These are phyloP conservation scores for Cenopis cana DNA, from an alignment of 2,888 invertebrate species.

Conservation along the genomic window DNA sequence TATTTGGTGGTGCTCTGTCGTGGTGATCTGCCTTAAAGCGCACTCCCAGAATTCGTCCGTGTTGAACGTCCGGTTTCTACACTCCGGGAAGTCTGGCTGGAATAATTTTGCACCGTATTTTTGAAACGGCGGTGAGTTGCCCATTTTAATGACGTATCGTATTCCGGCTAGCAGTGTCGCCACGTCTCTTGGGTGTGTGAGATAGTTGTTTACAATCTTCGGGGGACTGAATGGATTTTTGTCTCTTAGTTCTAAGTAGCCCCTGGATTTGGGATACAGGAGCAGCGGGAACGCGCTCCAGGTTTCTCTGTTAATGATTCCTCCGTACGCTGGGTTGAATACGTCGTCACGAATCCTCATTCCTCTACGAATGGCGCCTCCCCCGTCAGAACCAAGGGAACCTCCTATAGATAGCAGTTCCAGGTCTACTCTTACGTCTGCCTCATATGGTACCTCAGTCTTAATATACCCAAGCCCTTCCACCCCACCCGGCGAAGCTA, in stretches of 20 bases:
- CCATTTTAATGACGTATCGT: constrained; percentile 79
- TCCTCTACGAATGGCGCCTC: constrained; percentile 64
- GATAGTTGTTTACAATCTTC: constrained; percentile 89
- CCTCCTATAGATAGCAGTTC: constrained; percentile 83
- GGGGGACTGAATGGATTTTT: constrained; percentile 88
- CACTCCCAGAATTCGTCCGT: constrained; percentile 86
- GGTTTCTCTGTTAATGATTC: constrained; percentile 75
- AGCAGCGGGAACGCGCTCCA: constrained; percentile 85
- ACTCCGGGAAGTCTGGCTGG: constrained; percentile 74
- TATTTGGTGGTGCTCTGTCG: constrained; percentile 81
- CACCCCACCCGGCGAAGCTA: constrained; percentile 82
- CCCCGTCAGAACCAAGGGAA: constrained; percentile 80
- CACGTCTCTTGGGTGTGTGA: constrained; percentile 83
- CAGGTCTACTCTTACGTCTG: constrained; percentile 81
- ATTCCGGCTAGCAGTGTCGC: constrained; percentile 79
- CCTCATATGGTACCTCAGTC: constrained; percentile 70
- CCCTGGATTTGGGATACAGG: constrained; percentile 87
- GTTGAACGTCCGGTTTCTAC: constrained; percentile 67
- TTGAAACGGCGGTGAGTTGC: constrained; percentile 77
- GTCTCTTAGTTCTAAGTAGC: constrained; percentile 85
- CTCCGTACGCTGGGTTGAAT: constrained; percentile 74
- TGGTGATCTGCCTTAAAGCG: constrained; percentile 74
- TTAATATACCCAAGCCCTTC: constrained; percentile 84
- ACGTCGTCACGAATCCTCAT: constrained; percentile 77
- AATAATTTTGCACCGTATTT: constrained; percentile 72